These are phyloP conservation scores for Dufourea novaeangliae DNA, from an alignment of 1,140 invertebrate genomes.

Conservation along the genomic window DNA sequence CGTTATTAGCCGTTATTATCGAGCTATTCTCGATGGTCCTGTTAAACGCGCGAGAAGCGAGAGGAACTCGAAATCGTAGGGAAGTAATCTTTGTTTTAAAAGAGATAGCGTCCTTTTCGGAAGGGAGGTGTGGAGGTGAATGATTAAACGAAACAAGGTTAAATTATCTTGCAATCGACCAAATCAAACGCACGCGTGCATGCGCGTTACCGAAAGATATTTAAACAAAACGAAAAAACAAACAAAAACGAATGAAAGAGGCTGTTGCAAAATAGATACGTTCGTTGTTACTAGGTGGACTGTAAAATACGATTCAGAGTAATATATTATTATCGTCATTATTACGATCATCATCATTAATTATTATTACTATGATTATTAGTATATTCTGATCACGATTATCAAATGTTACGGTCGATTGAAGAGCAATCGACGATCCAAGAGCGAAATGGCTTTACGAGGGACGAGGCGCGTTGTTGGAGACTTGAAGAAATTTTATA, in stretches of 20 bases:
- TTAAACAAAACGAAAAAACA: slow-evolving; percentile 39
- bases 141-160: not conserved
- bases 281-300: slow-evolving; percentile 70
- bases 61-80: not conserved
- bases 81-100: slow-evolving; percentile 10
- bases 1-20: slow-evolving; percentile 40
- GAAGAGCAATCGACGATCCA: slow-evolving; percentile 49
- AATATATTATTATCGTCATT: slow-evolving; percentile 69
- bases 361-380: slow-evolving; percentile 34
- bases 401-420: slow-evolving; percentile 63
- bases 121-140: not conserved
- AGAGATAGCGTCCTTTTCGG: not conserved
- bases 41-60: not conserved
- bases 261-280: slow-evolving; percentile 69
- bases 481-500: slow-evolving; percentile 66
- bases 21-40: slow-evolving; percentile 20
- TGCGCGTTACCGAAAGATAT: slow-evolving; percentile 37
- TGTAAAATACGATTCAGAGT: slow-evolving; percentile 71
- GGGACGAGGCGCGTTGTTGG: slow-evolving; percentile 48
- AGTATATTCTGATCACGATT: slow-evolving; percentile 46
- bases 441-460: slow-evolving; percentile 52
- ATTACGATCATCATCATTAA: slow-evolving; percentile 42
- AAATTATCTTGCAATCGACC: slow-evolving; percentile 31
- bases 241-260: slow-evolving; percentile 57
- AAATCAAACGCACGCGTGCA: not conserved